phyloP scores from a whole-genome alignment of 2,888 invertebrate species.

The Hirudinaria manillensis region DNA sequence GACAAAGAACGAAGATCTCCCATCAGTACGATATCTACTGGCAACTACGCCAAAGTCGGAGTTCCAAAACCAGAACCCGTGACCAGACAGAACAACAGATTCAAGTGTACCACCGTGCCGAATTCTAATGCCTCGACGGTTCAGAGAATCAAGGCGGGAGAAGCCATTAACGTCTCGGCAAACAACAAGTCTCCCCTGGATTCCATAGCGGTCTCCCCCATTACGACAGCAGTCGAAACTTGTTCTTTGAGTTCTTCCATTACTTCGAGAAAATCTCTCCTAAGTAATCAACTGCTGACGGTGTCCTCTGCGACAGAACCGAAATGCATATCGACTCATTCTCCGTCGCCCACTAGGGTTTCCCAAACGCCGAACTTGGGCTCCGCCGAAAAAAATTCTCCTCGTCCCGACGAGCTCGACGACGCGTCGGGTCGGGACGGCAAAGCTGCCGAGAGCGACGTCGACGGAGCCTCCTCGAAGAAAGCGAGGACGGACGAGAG shows the following conservation, averaged over 20 bases:
- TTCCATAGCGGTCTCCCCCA: neutral
- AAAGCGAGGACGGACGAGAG: constrained; percentile 17
- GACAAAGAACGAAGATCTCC: constrained; percentile 8
- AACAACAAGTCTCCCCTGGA: constrained; percentile 17
- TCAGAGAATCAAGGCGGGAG: neutral
- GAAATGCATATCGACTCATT: too few species aligned
- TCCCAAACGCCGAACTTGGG: too few species aligned
- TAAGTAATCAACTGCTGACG: neutral
- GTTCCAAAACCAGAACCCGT: too few species aligned
- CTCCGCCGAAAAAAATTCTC: neutral
- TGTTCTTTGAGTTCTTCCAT: neutral
- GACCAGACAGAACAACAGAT: constrained; percentile 2
- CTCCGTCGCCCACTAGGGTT: too few species aligned
- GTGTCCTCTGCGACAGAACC: neutral
- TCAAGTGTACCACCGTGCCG: neutral
- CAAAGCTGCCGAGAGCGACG: neutral
- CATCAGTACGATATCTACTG: constrained; percentile 23
- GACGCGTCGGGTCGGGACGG: neutral
- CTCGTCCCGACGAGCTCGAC: neutral
- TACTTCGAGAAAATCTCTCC: constrained; percentile 5
- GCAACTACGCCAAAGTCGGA: neutral
- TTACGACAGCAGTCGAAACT: constrained; percentile 11
- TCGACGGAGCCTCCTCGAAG: neutral
- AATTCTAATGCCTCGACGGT: neutral
- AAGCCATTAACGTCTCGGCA: neutral